Evolutionary conservation across 2,888 invertebrate genomes (phyloP), one percentile per base, ranked within the genome.

Genomic region (Dryocosmus kuriphilus): DNA sequence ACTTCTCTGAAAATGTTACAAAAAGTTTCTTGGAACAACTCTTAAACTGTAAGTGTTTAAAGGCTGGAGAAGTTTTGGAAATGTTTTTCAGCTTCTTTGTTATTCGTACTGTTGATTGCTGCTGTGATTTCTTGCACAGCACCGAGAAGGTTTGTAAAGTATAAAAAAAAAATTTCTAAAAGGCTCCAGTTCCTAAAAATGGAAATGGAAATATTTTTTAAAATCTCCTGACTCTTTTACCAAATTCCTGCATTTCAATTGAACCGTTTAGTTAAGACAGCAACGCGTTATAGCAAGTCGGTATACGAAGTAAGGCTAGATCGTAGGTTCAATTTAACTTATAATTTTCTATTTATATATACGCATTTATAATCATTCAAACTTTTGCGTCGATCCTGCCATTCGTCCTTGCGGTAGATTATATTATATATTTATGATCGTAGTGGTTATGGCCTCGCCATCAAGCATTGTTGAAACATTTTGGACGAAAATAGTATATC

Each of bases 341-440:
- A 51, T 71, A 51, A 51, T 71, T 71, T 71, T 71, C 22, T 71
- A 30, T 67, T 46, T 67, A 67, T 67, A 67, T 27, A 67, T 71
- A 71, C 71, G 71, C 51, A 71, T 67, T 67, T 67, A 32, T 71
- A 46, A 51, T 71, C n/a, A 30, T 32, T 67, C 9, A 9, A 71
- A 32, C 30, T 51, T 71, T 46, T 71, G 22, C 27, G 51, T 71
- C 71, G 51, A 71, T 71, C 71, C 71, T 71, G 71, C 71, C 71
- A 71, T 71, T 71, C 30, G 71, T 71, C 30, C 27, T 51, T 71
- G 71, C 46, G 51, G n/a, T 71, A 71, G 71, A 71, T 67, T 46
- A 67, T 67, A 67, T 67, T 67, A 51, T 67, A 67, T 71, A 71
- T 71, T 71, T 71, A 71, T 71, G 71, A 71, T 71, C 46, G 51